A percentile compares a stretch with the other conserved stretches of the same genome.
phyloP scores from a whole-genome alignment of 2,113 vertebrate genomes.

The Strix aluco region DNA sequence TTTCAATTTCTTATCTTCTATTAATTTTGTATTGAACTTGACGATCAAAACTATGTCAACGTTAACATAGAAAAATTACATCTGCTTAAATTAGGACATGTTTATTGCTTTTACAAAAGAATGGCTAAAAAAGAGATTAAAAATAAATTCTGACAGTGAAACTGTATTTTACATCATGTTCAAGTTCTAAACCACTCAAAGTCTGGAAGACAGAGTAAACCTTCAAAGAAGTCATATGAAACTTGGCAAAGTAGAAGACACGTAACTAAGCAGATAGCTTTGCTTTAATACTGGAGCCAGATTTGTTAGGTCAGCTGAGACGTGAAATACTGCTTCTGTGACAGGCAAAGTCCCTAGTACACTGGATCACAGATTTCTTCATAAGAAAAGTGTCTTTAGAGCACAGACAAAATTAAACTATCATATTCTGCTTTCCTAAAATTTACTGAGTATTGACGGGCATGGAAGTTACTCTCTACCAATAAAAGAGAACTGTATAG shows the following conservation, averaged over 20 bases:
- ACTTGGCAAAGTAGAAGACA: background rate
- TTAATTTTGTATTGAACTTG: background rate
- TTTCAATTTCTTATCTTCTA: background rate
- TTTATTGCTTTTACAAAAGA: background rate
- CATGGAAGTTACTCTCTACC: background rate
- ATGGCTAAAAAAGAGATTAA: background rate
- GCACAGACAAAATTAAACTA: background rate
- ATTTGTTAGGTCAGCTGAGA: background rate
- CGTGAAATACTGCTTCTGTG: background rate
- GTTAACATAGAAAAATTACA: rapidly evolving
- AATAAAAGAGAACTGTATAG: background rate
- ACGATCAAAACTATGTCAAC: background rate
- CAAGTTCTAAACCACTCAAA: background rate
- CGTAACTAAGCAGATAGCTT: background rate
- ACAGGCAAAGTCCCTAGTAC: background rate
- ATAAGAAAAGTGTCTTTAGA: background rate
- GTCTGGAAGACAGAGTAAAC: background rate
- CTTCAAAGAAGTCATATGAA: background rate
- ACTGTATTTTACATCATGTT: background rate
- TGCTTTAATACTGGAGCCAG: background rate
- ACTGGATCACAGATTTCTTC: background rate
- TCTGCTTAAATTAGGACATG: rapidly evolving
- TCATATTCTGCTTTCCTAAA: background rate
- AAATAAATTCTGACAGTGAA: background rate
- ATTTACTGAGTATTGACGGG: background rate